A percentile compares a stretch with the other conserved stretches of the same genome.
phyloP scores from a whole-genome alignment of 2,888 invertebrate species.

The Chironomus tentans region DNA sequence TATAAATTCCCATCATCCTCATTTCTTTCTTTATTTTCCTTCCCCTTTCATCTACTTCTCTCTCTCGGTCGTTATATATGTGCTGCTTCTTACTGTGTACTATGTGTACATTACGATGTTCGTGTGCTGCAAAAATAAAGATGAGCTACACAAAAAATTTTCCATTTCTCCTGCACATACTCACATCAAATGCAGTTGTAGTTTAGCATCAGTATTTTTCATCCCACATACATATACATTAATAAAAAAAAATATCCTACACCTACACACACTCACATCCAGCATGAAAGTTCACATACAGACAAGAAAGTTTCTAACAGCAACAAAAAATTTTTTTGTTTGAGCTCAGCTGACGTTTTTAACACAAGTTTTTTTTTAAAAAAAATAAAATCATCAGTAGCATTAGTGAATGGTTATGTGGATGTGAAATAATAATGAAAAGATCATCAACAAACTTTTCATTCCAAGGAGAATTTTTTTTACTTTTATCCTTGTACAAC shows the following conservation, averaged over 20 bases:
- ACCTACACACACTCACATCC: too few species aligned
- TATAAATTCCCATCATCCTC: background rate
- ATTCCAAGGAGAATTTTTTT: conserved; percentile 13
- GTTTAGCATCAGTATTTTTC: background rate
- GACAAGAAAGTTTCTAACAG: too few species aligned
- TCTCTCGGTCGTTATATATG: background rate
- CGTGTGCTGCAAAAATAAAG: background rate
- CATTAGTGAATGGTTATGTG: background rate
- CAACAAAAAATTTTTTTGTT: too few species aligned
- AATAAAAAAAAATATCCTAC: background rate
- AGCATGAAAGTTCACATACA: too few species aligned
- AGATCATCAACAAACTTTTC: background rate
- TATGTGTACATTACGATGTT: background rate
- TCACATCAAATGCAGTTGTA: background rate
- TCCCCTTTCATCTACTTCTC: background rate
- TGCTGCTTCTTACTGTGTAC: background rate
- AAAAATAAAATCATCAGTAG: background rate
- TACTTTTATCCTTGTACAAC: conserved; percentile 22
- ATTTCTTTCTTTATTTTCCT: too few species aligned
- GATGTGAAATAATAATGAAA: background rate
- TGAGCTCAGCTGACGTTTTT: conserved; percentile 14
- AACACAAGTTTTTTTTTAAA: too few species aligned
- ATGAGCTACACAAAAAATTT: background rate
- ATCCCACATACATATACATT: background rate
- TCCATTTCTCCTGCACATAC: conserved; percentile 21